These are phyloP conservation scores for Parazoanthus darwini DNA, from an alignment of 92 coral and sea anemone genomes.

Conservation along the genomic window DNA sequence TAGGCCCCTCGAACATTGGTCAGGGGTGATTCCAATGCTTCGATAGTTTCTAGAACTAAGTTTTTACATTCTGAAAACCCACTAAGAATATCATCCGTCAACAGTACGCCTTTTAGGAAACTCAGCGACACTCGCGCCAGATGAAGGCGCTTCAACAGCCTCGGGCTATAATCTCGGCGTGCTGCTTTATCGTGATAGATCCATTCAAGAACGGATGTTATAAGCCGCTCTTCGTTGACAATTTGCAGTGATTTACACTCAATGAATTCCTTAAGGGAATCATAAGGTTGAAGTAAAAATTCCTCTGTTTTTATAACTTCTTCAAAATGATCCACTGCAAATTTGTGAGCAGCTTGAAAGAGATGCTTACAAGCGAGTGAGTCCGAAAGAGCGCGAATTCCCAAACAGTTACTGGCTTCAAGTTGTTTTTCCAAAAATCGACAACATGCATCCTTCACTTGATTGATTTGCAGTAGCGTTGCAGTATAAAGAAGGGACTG, in stretches of 20 bases:
- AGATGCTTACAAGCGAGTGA: conserved; percentile 69
- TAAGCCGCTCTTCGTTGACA: conserved; percentile 60
- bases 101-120: conserved; percentile 46
- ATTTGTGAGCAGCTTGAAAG: conserved; percentile 62
- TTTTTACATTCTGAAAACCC: conserved; percentile 49
- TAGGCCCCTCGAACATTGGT: conserved; percentile 41
- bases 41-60: conserved; percentile 59
- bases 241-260: conserved; percentile 59
- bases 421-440: conserved; percentile 60
- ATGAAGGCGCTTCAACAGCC: conserved; percentile 55
- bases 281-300: conserved; percentile 73
- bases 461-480: conserved; percentile 63
- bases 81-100: conserved; percentile 49
- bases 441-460: conserved; percentile 68
- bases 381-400: conserved; percentile 82
- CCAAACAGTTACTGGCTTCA: conserved; percentile 68
- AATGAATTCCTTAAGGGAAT: conserved; percentile 56
- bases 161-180: conserved; percentile 46
- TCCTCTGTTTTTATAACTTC: conserved; percentile 73
- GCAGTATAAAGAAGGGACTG: conserved; percentile 70
- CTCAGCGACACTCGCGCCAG: conserved; percentile 45
- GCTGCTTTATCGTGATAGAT: conserved; percentile 40
- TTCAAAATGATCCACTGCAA: conserved; percentile 60
- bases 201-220: conserved; percentile 62
- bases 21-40: conserved; percentile 56